Percentiles rank a stretch among this genome's conserved stretches.
Evolutionary conservation across 2,888 invertebrate genomes (phyloP).

Genomic region (Schizotus pectinicornis): DNA sequence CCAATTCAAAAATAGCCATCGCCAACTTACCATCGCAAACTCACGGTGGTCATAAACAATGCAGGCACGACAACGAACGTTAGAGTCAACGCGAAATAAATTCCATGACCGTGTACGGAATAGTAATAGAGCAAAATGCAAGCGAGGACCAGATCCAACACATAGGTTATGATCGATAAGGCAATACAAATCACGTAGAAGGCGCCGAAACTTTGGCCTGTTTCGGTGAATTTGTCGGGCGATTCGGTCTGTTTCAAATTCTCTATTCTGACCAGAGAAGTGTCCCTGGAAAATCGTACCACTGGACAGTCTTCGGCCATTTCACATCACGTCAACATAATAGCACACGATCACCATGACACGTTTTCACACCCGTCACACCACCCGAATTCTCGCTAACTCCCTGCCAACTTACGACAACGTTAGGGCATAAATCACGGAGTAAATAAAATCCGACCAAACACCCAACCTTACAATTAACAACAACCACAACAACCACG

Average conservation of each 20-base stretch:
- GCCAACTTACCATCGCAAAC: constrained; percentile 60
- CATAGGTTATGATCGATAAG: constrained; percentile 58
- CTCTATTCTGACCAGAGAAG: constrained; percentile 56
- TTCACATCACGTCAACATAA: constrained; percentile 26
- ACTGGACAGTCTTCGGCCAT: constrained; percentile 58
- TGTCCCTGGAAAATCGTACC: constrained; percentile 57
- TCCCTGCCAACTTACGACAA: background rate
- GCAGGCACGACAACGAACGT: constrained; percentile 61
- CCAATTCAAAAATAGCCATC: too few relatives aligned
- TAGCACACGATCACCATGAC: constrained; percentile 12
- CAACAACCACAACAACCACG: background rate
- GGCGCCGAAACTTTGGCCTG: constrained; percentile 49
- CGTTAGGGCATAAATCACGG: too few relatives aligned
- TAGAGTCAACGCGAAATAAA: constrained; percentile 61
- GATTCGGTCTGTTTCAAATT: constrained; percentile 49
- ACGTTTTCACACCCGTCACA: background rate
- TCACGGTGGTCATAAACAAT: constrained; percentile 61
- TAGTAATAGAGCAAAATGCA: constrained; percentile 58
- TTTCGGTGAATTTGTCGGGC: constrained; percentile 52
- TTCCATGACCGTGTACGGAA: constrained; percentile 52
- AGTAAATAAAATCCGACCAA: too few relatives aligned
- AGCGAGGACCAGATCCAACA: constrained; percentile 56
- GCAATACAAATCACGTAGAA: constrained; percentile 57
- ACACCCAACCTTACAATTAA: background rate
- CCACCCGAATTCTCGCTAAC: background rate